Evolutionary conservation across 1,140 invertebrate species (phyloP), one percentile per base, ranked within the genome.

Genomic region (Belonocnema kinseyi): DNA sequence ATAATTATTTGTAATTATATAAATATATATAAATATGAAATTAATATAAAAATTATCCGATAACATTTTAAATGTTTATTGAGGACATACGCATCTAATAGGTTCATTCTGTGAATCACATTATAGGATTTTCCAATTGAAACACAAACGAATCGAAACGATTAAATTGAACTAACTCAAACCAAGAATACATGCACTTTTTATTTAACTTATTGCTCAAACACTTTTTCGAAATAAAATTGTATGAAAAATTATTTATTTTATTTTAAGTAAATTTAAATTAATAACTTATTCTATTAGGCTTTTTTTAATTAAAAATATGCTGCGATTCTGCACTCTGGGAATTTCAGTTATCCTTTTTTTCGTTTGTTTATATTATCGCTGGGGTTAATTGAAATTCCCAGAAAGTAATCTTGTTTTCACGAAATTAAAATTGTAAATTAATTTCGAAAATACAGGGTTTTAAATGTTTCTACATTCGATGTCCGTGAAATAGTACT

Each of bases 1-100:
- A 73, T 84, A 84, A 85, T 87, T 88, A 85, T 79, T 86, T 88
- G 83, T 87, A 88, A 85, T 86, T 86, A 84, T 85, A 86, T 81
- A 87, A 85, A 86, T 79, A 66, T 40, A 77, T 61, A 78, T 78
- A 66, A 75, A 78, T 78, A 75, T 78, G 54, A 72, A 78, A 66
- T 70, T 70, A 73, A 77, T 61, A 71, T 78, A 70, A 66, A 66
- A 66, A 66, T 66, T 40, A 66, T 66, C 46, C 50, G 53, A 75
- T 26, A 40, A 74, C 61, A 50, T 78, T 75, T 58, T 21, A 50
- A 58, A 40, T 75, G 77, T 56, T 50, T 78, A 61, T 77, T 50
- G 33, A 56, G 71, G 46, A 77, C 71, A 26, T 77, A 71, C 33
- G 33, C 50, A 51, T 73, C 50, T 77, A 33, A 46, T 46, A 19